A percentile compares a stretch with the other conserved stretches of the same genome.
These are phyloP conservation scores for Xestia xanthographa DNA, from an alignment of 2,888 invertebrate species.

Conservation along the genomic window DNA sequence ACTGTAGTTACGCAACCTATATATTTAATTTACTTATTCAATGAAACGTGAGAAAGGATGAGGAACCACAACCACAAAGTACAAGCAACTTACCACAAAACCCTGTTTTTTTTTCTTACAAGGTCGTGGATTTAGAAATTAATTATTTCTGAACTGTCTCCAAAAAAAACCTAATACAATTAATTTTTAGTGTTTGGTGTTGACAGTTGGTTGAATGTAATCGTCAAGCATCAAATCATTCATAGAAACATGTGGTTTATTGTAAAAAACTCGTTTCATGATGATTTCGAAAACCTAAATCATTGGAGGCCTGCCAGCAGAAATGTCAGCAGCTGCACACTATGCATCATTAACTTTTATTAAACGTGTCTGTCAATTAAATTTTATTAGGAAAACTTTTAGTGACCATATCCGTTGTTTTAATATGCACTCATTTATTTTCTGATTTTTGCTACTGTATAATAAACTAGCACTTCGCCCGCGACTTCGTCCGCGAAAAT, in stretches of 20 bases:
- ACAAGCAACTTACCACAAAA: too few relatives aligned
- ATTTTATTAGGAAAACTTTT: constrained; percentile 22
- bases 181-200: constrained; percentile 32
- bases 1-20: not conserved
- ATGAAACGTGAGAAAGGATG: not conserved
- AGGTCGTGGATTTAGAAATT: not conserved
- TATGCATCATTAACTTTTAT: constrained; percentile 41
- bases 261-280: constrained; percentile 34
- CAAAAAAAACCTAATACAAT: constrained; percentile 17
- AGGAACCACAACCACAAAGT: constrained; percentile 3
- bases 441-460: not conserved
- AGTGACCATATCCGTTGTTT: constrained; percentile 22
- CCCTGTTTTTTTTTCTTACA: not conserved
- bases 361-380: constrained; percentile 18
- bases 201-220: constrained; percentile 35
- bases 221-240: constrained; percentile 28
- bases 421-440: constrained; percentile 6
- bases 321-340: constrained; percentile 32
- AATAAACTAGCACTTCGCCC: too few relatives aligned
- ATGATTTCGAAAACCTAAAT: constrained; percentile 29
- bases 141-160: constrained; percentile 6
- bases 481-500: too few relatives aligned
- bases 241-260: constrained; percentile 19
- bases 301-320: constrained; percentile 57
- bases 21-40: not conserved